Percentiles rank a stretch among this genome's conserved stretches.
These are phyloP conservation scores for Myodes glareolus DNA, from an alignment of 2,113 vertebrate species.

Conservation along the genomic window DNA sequence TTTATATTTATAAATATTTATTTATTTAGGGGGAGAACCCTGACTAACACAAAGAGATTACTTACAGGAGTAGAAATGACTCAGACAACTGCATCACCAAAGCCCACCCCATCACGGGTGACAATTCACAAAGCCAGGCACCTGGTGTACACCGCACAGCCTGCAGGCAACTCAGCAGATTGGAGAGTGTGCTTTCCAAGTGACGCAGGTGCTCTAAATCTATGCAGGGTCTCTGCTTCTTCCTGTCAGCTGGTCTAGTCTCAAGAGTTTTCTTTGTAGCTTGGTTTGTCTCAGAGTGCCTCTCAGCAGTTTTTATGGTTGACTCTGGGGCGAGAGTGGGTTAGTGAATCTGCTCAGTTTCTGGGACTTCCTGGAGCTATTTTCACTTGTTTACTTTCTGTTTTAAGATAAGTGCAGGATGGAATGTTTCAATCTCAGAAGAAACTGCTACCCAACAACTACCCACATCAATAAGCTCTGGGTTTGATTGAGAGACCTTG, in stretches of 20 bases:
- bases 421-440: background rate
- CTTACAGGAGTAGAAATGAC: background rate
- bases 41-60: background rate
- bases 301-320: background rate
- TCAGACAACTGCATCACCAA: background rate
- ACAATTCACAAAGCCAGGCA: background rate
- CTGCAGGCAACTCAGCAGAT: background rate
- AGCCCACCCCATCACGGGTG: background rate
- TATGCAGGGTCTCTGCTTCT: background rate
- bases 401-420: background rate
- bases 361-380: background rate
- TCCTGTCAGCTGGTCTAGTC: background rate
- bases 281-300: background rate
- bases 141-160: background rate
- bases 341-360: background rate
- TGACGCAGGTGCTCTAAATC: background rate
- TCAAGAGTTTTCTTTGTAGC: background rate
- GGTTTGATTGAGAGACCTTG: no score
- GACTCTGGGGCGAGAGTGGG: rapidly evolving
- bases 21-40: no score
- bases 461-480: background rate
- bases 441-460: background rate
- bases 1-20: background rate
- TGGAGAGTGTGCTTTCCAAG: background rate
- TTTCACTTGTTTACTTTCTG: background rate